These are phyloP conservation scores for Diphyllodes magnificus DNA, from an alignment of 2,113 vertebrate genomes.

Conservation along the genomic window DNA sequence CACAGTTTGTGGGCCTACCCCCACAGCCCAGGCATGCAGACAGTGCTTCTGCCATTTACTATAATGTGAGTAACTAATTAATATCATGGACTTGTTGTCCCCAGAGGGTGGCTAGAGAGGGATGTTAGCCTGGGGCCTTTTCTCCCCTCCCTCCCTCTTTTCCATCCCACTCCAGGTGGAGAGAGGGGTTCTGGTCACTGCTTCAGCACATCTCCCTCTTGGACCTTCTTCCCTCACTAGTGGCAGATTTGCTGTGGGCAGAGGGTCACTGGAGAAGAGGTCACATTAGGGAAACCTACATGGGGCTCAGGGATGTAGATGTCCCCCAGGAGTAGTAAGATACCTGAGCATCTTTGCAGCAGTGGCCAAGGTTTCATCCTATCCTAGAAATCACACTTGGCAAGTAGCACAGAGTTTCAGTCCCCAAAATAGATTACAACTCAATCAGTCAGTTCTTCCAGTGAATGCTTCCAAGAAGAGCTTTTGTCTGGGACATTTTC, in stretches of 20 bases:
- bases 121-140: rapidly evolving
- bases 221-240: neutral
- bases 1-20: neutral
- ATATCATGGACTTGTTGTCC: neutral
- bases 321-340: neutral
- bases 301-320: neutral
- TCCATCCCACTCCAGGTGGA: neutral
- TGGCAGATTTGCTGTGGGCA: rapidly evolving
- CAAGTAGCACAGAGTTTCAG: neutral
- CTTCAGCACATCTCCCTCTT: neutral
- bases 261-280: neutral
- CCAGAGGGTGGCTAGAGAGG: neutral
- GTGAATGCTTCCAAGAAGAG: neutral
- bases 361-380: neutral
- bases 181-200: rapidly evolving
- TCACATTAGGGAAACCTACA: neutral
- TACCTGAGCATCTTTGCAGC: neutral
- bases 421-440: constrained; percentile 8
- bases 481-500: constrained; percentile 21
- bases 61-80: neutral
- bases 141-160: neutral
- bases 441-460: neutral
- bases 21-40: neutral
- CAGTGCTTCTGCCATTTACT: neutral
- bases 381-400: neutral